phyloP scores from a whole-genome alignment of 2,888 invertebrate species.

The Leptura quadrifasciata region DNA sequence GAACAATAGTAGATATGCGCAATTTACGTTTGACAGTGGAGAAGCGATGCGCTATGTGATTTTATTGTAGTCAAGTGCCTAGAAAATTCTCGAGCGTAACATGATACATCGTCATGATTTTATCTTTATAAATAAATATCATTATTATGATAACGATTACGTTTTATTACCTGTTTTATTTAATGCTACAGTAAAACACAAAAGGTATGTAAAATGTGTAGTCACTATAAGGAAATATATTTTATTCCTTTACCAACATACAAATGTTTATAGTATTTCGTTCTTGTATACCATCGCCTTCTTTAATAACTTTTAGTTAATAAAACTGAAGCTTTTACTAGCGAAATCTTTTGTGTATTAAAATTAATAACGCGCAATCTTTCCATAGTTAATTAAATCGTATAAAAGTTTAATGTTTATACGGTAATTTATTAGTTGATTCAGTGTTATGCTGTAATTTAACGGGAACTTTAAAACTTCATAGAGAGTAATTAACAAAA shows the following conservation, averaged over 20 bases:
- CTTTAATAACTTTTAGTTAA: background rate
- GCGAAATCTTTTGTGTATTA: background rate
- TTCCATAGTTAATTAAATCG: slow-evolving; percentile 11
- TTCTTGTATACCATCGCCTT: background rate
- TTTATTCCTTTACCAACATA: background rate
- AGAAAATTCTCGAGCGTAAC: too few species aligned
- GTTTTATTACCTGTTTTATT: too few species aligned
- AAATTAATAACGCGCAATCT: background rate
- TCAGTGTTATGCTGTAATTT: slow-evolving; percentile 18
- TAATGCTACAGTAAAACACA: too few species aligned
- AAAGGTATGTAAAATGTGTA: too few species aligned
- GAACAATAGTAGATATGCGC: too few species aligned
- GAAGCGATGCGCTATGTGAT: too few species aligned
- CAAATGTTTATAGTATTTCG: background rate
- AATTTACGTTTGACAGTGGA: too few species aligned
- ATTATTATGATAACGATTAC: too few species aligned
- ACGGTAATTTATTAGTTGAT: slow-evolving; percentile 36
- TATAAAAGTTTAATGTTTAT: slow-evolving; percentile 22
- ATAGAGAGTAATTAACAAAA: slow-evolving; percentile 35
- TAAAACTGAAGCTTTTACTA: background rate
- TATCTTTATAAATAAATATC: too few species aligned
- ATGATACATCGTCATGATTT: too few species aligned
- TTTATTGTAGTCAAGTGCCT: too few species aligned
- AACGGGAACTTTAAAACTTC: slow-evolving; percentile 36
- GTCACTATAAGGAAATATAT: background rate